Base-by-base conservation (phyloP, 2,797 vertebrate genomes). In the Myripristis jacobus region DNA sequence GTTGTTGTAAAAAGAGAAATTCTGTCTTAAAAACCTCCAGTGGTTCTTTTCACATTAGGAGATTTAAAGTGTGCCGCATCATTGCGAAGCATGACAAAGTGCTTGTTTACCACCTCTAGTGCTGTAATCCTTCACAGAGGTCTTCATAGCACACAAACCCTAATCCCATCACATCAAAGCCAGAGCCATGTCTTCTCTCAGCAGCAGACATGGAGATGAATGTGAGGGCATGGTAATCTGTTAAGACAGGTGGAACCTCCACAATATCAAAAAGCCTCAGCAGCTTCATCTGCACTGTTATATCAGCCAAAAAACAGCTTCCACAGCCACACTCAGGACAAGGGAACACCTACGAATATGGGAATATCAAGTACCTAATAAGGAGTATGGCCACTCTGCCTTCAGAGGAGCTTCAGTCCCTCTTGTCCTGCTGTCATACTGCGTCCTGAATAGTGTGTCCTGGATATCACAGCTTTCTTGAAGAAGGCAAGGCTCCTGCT, bases 121-220 rank as follows among this genome's bases (percentile, higher is more conserved):
- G 66, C 81, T 71, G 76, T 85, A 81, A 84, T 85, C 77, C 83
- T 36, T 68, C 73, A 21, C 15, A 38, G 57, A 21, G 48, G 25
- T 48, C 51, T 31, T 47, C n/a, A 8, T 21, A 72, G 72, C 75
- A 53, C 60, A 75, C 70, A 53, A 43, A 63, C 77, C 69, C 61
- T 72, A 79, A 85, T 81, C 84, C 75, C 77, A 70, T 78, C 82
- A 83, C 75, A 88, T 89, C 82, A 87, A 82, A 87, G 82, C 34
- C 54, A 2, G 47, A 64, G 66, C 58, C 66, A 12, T 48, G 73
- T 80, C 69, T 68, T 70, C 54, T 44, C 54, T 50, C 51, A 36
- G 66, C 54, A n/a, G 64, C 75, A 52, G 69, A 71, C 69, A 66
- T 27, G 55, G 55, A 64, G 60, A 54, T 67, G 63, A 77, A 73